phyloP scores from a whole-genome alignment of 2,113 vertebrate genomes.

The Gymnogyps californianus region DNA sequence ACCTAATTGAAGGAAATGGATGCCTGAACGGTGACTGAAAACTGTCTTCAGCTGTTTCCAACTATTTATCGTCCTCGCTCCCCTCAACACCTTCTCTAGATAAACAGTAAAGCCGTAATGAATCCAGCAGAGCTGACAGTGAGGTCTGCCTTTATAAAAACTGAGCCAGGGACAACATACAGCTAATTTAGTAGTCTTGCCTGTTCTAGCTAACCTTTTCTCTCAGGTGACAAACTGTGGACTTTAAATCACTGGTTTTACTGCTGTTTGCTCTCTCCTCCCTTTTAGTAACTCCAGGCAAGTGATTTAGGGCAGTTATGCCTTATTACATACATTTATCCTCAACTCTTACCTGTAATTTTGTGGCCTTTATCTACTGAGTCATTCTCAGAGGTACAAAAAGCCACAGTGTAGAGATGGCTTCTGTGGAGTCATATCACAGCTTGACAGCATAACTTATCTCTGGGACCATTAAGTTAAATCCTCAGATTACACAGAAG shows the following conservation, averaged over 20 bases:
- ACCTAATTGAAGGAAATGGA: not conserved
- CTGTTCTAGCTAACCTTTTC: not conserved
- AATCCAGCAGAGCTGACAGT: not conserved
- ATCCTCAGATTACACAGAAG: not conserved
- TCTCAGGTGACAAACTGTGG: not conserved
- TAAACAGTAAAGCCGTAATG: not conserved
- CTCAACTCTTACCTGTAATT: not conserved
- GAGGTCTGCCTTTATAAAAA: not conserved
- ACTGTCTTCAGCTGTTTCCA: not conserved
- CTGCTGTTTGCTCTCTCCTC: not conserved
- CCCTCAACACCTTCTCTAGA: not conserved
- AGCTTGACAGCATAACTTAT: not conserved
- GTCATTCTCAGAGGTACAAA: not conserved
- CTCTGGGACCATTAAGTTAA: not conserved
- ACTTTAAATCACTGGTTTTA: not conserved
- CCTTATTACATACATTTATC: conserved; percentile 5
- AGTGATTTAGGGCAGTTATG: not conserved
- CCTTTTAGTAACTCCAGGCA: not conserved
- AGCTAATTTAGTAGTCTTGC: not conserved
- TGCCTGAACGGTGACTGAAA: not conserved
- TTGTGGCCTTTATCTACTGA: not conserved
- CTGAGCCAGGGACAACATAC: not conserved
- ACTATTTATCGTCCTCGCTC: not conserved
- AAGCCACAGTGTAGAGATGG: not conserved
- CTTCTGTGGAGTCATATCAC: not conserved